Percentiles rank a stretch among this genome's conserved stretches.
phyloP scores from a whole-genome alignment of 2,797 vertebrate species.

The Passerculus sandwichensis region DNA sequence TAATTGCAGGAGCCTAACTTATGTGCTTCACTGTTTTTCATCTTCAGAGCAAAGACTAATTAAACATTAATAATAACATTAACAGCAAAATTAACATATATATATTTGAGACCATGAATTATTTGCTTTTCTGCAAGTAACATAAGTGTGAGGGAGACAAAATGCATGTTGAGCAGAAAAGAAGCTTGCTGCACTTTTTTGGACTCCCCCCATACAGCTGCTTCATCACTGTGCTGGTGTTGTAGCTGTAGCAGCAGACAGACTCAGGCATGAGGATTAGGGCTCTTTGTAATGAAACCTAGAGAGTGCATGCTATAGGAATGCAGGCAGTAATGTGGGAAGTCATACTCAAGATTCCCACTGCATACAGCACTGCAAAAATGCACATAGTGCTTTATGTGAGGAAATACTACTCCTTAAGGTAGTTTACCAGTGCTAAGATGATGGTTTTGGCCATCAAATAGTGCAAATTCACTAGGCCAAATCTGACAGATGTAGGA shows the following conservation, averaged over 20 bases:
- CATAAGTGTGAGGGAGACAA: slow-evolving; percentile 4
- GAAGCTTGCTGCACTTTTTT: slow-evolving; percentile 20
- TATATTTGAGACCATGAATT: slow-evolving; percentile 66
- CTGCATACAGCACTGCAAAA: not conserved
- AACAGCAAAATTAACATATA: slow-evolving; percentile 71
- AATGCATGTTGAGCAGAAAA: slow-evolving; percentile 35
- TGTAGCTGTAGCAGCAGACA: slow-evolving; percentile 35
- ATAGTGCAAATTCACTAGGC: not conserved
- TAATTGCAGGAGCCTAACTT: slow-evolving; percentile 72
- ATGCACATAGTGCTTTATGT: not conserved
- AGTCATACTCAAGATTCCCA: not conserved
- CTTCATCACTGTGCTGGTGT: slow-evolving; percentile 19
- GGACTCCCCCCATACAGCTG: slow-evolving; percentile 8
- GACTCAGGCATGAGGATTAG: slow-evolving; percentile 54
- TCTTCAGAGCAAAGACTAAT: slow-evolving; percentile 68
- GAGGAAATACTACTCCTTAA: not conserved
- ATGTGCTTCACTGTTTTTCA: slow-evolving; percentile 64
- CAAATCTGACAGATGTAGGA: not conserved
- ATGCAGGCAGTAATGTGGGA: not conserved
- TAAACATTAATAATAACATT: slow-evolving; percentile 68
- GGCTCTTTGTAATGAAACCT: slow-evolving; percentile 33
- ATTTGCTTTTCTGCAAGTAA: slow-evolving; percentile 61
- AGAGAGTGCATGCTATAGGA: not conserved
- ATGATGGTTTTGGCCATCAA: not conserved
- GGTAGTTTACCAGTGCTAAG: not conserved